Conservation (phyloP, 2,113 vertebrate species). For the Strix uralensis region DNA sequence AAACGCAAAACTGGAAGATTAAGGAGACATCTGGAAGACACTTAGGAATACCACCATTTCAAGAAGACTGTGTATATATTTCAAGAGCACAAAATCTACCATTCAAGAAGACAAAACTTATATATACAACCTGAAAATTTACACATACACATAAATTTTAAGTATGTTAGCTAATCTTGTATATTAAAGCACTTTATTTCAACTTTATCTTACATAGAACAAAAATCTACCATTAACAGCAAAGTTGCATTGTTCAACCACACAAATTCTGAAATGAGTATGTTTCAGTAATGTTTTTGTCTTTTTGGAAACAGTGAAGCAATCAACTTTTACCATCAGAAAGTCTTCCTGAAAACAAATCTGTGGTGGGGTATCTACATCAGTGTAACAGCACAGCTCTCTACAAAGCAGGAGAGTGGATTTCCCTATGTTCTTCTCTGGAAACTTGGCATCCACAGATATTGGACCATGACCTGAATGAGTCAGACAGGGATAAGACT, state of each 20-base stretch:
- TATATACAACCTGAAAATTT: neutral
- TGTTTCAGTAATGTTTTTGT: neutral
- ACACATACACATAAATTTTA: neutral
- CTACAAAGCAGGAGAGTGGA: neutral
- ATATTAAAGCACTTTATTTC: neutral
- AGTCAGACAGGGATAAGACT: neutral
- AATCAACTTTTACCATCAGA: neutral
- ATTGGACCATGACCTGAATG: neutral
- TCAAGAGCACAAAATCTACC: neutral
- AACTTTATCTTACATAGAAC: neutral
- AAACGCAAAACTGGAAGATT: neutral
- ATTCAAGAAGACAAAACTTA: neutral
- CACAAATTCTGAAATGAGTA: rapidly evolving
- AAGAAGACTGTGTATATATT: neutral
- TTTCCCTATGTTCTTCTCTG: neutral
- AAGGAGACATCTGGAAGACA: neutral
- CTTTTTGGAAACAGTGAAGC: neutral
- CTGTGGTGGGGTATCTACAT: neutral
- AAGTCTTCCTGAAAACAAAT: neutral
- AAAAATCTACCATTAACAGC: neutral
- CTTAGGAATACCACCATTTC: neutral
- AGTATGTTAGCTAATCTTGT: neutral
- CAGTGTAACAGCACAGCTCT: neutral
- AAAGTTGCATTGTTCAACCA: neutral
- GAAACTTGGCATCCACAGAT: neutral